Base-by-base conservation (phyloP, 2,888 invertebrate genomes). In the Kryphioiulus occultus region DNA sequence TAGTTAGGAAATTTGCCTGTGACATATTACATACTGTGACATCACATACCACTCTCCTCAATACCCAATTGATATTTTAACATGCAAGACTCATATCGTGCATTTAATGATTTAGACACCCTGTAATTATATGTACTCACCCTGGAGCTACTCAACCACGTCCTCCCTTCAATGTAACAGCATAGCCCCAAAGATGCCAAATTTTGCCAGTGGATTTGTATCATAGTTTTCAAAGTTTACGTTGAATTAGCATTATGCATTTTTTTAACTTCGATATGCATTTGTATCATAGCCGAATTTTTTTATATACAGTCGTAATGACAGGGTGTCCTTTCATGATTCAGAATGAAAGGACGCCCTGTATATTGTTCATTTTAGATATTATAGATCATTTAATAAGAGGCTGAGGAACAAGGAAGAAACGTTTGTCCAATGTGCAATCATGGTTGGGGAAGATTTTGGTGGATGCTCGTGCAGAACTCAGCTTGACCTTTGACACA, bases 141-240 rank as follows among this genome's bases (percentile, higher is more conserved):
- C 12, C 22, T 3, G 39, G 47, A 17, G 47, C 47, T 47, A 47
- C 47, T 47, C 47, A 47, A 17, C 47, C 47, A 47, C 47, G 47
- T 17, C 22, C 17, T 47, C 59, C 9, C 12, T 68, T 68, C 68
- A 26, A 68, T 12, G 68, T 9, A 68, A 68, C 22, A 26, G 68
- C 68, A 68, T 26, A 68, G 68, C 12, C 68, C 68, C 68, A 26
- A 68, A 68, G 68, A 68, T 68, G 68, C 68, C 68, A 68, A 68
- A 68, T 68, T 26, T 68, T 26, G 68, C 68, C 26, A 15, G 2
- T 26, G 12, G 10, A 68, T 68, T 59, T 68, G 9, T 0, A 68
- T 68, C n/a, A 39, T 39, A 5, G 9, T 39, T 39, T 39, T 5
- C 5, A 3, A 39, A 5, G 5, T 9, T 3, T 68, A 15, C 10